Evolutionary conservation across 2,113 vertebrate genomes (phyloP).

Genomic region (Phrynocephalus versicolor): DNA sequence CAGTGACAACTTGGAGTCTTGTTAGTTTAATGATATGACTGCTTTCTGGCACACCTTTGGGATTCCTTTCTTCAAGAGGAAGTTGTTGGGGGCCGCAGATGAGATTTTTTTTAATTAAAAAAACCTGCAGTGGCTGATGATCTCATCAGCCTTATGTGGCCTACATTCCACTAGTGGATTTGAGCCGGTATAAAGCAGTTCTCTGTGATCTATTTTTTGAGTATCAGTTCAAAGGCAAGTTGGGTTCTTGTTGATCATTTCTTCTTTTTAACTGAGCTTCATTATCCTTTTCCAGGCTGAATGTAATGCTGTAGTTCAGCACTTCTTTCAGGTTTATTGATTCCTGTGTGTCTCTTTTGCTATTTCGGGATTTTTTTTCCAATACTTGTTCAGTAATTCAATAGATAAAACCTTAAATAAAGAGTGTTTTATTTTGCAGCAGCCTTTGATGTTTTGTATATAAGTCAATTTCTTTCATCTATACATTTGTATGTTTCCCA

Average conservation of each 20-base stretch:
- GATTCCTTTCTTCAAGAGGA: too few species aligned
- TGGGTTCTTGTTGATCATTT: background rate
- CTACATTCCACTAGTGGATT: too few species aligned
- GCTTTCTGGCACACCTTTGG: too few species aligned
- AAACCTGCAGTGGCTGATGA: too few species aligned
- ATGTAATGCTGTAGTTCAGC: background rate
- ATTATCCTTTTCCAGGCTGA: background rate
- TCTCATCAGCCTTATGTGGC: too few species aligned
- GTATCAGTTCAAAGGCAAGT: background rate
- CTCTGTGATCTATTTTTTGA: background rate
- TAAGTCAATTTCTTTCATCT: slow-evolving; percentile 24
- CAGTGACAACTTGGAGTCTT: too few species aligned
- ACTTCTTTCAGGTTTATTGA: background rate
- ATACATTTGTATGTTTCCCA: background rate
- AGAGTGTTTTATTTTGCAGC: background rate
- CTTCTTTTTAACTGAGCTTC: background rate
- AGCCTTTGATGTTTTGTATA: slow-evolving; percentile 7
- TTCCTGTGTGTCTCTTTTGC: background rate
- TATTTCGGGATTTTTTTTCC: background rate
- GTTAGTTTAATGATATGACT: too few species aligned
- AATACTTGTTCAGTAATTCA: background rate
- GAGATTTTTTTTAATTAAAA: too few species aligned
- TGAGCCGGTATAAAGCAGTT: too few species aligned
- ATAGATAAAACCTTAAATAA: slow-evolving; percentile 7
- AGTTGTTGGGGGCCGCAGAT: too few species aligned